These are phyloP conservation scores for Galerucella pusilla DNA, from an alignment of 2,888 invertebrate genomes.

Conservation along the genomic window DNA sequence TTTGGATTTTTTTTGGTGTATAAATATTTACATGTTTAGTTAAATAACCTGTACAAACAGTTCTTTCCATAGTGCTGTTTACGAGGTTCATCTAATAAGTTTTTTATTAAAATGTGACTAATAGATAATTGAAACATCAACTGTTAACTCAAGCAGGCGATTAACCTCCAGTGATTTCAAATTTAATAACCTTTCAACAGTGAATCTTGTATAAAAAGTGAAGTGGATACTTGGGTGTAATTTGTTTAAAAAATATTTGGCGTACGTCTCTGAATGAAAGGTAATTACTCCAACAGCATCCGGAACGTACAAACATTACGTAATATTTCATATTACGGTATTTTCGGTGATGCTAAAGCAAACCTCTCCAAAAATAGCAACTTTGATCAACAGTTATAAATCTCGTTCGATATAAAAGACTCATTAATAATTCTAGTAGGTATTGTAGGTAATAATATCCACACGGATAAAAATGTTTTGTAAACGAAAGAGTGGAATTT, in stretches of 20 bases:
- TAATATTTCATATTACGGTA: constrained; percentile 20
- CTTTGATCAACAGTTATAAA: constrained; percentile 26
- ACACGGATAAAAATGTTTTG: constrained; percentile 15
- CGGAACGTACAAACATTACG: constrained; percentile 16
- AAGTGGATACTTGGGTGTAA: constrained; percentile 1
- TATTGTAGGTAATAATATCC: constrained; percentile 10
- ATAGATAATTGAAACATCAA: not conserved
- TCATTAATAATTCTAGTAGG: constrained; percentile 18
- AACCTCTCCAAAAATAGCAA: constrained; percentile 22
- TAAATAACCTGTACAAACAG: not conserved
- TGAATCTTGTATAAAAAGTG: not conserved
- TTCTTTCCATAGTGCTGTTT: not conserved
- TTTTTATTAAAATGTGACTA: not conserved
- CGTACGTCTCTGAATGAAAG: constrained; percentile 1
- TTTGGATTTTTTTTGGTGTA: not conserved
- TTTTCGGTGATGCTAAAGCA: constrained; percentile 14
- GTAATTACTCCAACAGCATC: constrained; percentile 19
- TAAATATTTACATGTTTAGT: not conserved
- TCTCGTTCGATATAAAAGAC: constrained; percentile 17
- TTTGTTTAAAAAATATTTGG: not conserved
- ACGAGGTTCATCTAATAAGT: not conserved
- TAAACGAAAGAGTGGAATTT: constrained; percentile 12
- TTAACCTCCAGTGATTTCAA: not conserved
- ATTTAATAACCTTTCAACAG: not conserved
- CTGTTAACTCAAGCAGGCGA: not conserved